Conservation (phyloP, 2,113 vertebrate species). For the Butorides virescens region DNA sequence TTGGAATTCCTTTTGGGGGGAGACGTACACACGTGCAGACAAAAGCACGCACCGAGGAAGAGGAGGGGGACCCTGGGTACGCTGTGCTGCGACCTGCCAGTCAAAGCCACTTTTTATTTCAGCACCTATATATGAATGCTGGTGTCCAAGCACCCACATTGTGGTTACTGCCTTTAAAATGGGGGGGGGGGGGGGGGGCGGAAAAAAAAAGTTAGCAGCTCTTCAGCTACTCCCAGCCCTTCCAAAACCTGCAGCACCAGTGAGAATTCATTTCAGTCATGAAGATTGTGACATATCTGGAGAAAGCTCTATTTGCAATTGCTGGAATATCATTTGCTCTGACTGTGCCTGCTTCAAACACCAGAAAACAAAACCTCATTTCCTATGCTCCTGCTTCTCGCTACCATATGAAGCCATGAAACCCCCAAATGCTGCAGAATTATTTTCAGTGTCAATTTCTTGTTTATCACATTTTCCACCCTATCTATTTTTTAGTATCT, state of each 20-base stretch:
- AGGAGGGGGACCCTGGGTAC: background rate
- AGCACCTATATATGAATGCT: background rate
- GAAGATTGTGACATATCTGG: constrained; percentile 4
- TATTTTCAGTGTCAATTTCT: constrained; percentile 66
- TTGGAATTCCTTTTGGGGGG: background rate
- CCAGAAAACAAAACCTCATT: constrained; percentile 54
- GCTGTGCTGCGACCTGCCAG: background rate
- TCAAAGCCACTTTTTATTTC: background rate
- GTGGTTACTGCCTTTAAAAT: background rate
- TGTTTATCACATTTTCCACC: constrained; percentile 67
- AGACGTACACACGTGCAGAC: background rate
- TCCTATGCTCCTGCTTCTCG: constrained; percentile 53
- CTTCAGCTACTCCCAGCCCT: background rate
- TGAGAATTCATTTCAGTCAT: background rate
- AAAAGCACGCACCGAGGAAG: background rate
- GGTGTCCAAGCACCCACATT: background rate
- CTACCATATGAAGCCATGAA: constrained; percentile 9
- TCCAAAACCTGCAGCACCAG: background rate
- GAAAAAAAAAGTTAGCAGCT: background rate
- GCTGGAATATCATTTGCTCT: constrained; percentile 7
- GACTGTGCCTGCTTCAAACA: constrained; percentile 10
- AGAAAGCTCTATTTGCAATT: constrained; percentile 14
- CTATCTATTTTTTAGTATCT: constrained; percentile 70
- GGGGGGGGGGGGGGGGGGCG: background rate
- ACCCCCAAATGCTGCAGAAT: constrained; percentile 60